Percentiles rank a stretch among this genome's conserved stretches.
Evolutionary conservation across 2,113 vertebrate species (phyloP).

Genomic region (Channa argus): DNA sequence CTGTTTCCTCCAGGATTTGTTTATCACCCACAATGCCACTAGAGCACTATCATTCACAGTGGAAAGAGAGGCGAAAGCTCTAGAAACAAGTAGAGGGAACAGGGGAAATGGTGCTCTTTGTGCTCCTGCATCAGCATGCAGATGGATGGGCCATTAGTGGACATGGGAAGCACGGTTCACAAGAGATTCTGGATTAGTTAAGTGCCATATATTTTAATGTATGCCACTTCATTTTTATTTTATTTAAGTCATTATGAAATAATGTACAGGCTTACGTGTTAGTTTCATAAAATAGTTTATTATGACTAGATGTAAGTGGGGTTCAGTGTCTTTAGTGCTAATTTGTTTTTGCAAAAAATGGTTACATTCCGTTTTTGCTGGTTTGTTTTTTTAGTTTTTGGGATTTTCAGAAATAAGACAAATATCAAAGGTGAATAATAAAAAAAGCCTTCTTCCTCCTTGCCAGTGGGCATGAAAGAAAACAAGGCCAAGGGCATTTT

Average conservation of each 20-base stretch:
- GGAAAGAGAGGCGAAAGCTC: conserved; percentile 69
- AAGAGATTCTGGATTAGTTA: background rate
- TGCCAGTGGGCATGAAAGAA: background rate
- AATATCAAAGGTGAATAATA: conserved; percentile 19
- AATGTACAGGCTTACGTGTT: too few species aligned
- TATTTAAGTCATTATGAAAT: too few species aligned
- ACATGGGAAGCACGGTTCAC: conserved; percentile 59
- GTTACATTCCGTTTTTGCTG: too few species aligned
- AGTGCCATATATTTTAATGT: too few species aligned
- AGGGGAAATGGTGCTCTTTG: conserved; percentile 68
- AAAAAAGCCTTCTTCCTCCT: conserved; percentile 13
- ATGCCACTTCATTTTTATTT: too few species aligned
- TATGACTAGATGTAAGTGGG: too few species aligned
- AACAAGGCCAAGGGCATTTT: conserved; percentile 29
- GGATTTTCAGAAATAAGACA: background rate
- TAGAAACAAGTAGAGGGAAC: conserved; percentile 65
- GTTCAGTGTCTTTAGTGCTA: too few species aligned
- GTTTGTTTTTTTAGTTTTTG: too few species aligned
- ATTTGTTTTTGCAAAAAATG: too few species aligned
- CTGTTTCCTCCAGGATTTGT: conserved; percentile 81
- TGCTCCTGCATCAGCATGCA: conserved; percentile 61
- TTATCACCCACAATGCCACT: conserved; percentile 76
- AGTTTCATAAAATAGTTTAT: too few species aligned
- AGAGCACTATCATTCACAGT: conserved; percentile 74
- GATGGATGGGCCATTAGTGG: conserved; percentile 77